Percentiles rank a stretch among this genome's conserved stretches.
Evolutionary conservation across 2,113 vertebrate species (phyloP).

Genomic region (Benitochromis conjunctus): DNA sequence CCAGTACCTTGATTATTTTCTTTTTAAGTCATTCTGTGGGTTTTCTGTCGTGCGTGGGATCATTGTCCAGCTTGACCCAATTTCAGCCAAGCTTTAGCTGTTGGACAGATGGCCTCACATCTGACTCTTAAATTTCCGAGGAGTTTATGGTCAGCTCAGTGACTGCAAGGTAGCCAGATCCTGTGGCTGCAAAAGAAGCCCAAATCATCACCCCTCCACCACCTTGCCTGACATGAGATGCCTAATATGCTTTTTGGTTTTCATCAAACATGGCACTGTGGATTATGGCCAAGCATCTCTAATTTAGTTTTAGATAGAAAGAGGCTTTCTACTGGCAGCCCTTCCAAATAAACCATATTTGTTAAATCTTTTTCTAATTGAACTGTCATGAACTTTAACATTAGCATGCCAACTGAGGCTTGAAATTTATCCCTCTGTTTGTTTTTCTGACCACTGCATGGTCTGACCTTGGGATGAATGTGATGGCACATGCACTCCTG

Average conservation of each 20-base stretch:
- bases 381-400: background rate
- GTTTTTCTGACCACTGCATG: background rate
- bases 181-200: background rate
- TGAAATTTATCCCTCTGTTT: background rate
- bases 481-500: background rate
- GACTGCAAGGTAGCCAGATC: background rate
- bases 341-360: background rate
- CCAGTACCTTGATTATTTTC: background rate
- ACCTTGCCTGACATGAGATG: background rate
- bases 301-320: background rate
- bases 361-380: background rate
- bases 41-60: background rate
- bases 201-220: background rate
- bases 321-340: background rate
- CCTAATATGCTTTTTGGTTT: background rate
- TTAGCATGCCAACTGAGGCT: background rate
- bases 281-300: background rate
- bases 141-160: background rate
- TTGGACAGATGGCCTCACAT: background rate
- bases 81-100: background rate
- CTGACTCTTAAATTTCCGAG: background rate
- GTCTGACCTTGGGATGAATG: background rate
- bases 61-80: background rate
- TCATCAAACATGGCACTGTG: background rate
- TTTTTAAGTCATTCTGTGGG: background rate